phyloP scores from a whole-genome alignment of 2,797 vertebrate genomes.

The Sebastes hubbsi region DNA sequence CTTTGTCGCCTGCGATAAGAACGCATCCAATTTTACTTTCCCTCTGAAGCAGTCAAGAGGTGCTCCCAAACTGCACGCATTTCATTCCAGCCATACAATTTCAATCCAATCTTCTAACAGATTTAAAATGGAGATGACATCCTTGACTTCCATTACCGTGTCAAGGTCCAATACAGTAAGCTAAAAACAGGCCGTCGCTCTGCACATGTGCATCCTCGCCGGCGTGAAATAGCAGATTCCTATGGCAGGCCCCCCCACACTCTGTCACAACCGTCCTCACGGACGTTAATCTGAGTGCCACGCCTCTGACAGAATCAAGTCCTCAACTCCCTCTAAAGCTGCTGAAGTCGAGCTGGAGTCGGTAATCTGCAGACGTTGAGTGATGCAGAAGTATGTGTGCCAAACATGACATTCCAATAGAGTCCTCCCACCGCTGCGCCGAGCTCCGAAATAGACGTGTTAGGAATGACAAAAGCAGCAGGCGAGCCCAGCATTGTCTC shows the following conservation, averaged over 20 bases:
- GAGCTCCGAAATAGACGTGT: slow-evolving; percentile 69
- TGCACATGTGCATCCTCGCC: slow-evolving; percentile 5
- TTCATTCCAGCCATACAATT: slow-evolving; percentile 45
- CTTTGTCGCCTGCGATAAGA: slow-evolving; percentile 45
- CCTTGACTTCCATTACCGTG: slow-evolving; percentile 46
- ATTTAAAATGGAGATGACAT: slow-evolving; percentile 54
- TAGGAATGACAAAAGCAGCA: slow-evolving; percentile 68
- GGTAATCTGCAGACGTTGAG: slow-evolving; percentile 62
- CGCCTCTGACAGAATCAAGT: slow-evolving; percentile 53
- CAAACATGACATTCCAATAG: slow-evolving; percentile 67
- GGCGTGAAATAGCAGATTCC: slow-evolving; percentile 1
- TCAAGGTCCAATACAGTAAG: slow-evolving; percentile 40
- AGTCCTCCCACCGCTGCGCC: slow-evolving; percentile 38
- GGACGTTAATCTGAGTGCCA: slow-evolving; percentile 53
- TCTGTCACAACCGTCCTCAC: slow-evolving; percentile 30
- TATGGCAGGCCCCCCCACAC: background rate
- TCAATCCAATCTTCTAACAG: slow-evolving; percentile 49
- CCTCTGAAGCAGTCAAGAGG: slow-evolving; percentile 20
- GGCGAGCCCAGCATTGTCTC: slow-evolving; percentile 59
- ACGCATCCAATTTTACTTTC: slow-evolving; percentile 48
- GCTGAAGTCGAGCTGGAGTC: slow-evolving; percentile 46
- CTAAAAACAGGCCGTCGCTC: slow-evolving; percentile 29
- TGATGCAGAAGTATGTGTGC: slow-evolving; percentile 56
- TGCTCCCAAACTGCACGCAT: slow-evolving; percentile 25
- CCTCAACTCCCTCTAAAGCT: slow-evolving; percentile 46